These are phyloP conservation scores for Lasioglossum vierecki DNA, from an alignment of 2,888 invertebrate species.

Conservation along the genomic window DNA sequence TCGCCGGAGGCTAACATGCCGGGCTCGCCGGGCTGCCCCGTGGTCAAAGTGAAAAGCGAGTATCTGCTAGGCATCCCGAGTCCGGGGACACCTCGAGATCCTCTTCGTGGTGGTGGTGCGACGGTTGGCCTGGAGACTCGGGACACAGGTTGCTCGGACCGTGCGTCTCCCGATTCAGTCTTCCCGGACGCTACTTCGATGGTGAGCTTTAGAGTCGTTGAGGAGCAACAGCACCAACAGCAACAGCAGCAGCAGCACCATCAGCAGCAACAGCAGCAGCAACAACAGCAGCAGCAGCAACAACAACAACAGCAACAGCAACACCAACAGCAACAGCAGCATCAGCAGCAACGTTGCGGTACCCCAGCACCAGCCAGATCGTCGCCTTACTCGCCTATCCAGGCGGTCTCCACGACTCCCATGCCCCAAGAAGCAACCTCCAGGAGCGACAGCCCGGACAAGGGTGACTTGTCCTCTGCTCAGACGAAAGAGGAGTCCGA, in stretches of 20 bases:
- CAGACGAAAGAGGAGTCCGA: conserved; percentile 84
- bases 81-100: conserved; percentile 86
- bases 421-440: conserved; percentile 78
- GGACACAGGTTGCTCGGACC: conserved; percentile 83
- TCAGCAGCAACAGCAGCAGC: conserved; percentile 76
- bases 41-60: conserved; percentile 83
- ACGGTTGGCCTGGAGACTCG: conserved; percentile 79
- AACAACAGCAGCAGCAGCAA: conserved; percentile 78
- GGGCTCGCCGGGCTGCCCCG: conserved; percentile 88
- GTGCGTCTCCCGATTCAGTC: conserved; percentile 86
- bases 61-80: conserved; percentile 85
- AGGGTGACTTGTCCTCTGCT: conserved; percentile 77
- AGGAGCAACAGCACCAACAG: conserved; percentile 77
- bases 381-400: conserved; percentile 85
- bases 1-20: conserved; percentile 95
- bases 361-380: conserved; percentile 81
- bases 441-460: conserved; percentile 78
- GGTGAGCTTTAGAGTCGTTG: conserved; percentile 82
- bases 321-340: conserved; percentile 75
- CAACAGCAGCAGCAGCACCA: conserved; percentile 77
- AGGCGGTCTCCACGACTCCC: conserved; percentile 82
- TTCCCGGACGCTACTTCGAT: conserved; percentile 85
- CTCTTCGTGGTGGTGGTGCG: conserved; percentile 84
- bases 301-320: conserved; percentile 77
- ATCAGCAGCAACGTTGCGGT: conserved; percentile 78